These are phyloP conservation scores for Amphiprion percula DNA, from an alignment of 2,113 vertebrate genomes.

Conservation along the genomic window DNA sequence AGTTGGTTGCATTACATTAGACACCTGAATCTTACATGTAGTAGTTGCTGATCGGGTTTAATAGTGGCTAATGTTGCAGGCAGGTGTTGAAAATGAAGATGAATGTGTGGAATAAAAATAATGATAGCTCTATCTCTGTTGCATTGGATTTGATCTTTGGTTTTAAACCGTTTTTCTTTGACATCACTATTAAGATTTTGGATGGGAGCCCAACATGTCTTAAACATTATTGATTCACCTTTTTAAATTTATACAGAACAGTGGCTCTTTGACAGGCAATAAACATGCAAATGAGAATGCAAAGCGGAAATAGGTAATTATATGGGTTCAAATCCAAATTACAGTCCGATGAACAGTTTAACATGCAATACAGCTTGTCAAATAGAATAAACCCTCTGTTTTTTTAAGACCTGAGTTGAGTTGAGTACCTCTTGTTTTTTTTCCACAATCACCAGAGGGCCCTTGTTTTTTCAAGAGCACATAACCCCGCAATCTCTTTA, in stretches of 20 bases:
- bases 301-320: slow-evolving; percentile 11
- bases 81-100: neutral
- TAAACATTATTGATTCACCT: slow-evolving; percentile 7
- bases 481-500: slow-evolving; percentile 5
- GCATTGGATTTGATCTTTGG: neutral
- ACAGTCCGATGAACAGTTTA: slow-evolving; percentile 22
- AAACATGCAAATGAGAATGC: slow-evolving; percentile 51
- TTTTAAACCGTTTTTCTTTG: neutral
- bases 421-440: neutral
- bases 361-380: slow-evolving; percentile 11
- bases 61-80: neutral
- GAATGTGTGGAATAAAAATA: neutral
- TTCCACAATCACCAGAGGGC: neutral
- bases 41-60: neutral
- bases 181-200: neutral
- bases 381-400: slow-evolving; percentile 8
- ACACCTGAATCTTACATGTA: neutral
- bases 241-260: neutral
- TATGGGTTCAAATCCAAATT: slow-evolving; percentile 33
- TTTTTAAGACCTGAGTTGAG: slow-evolving; percentile 1
- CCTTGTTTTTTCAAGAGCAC: slow-evolving; percentile 14
- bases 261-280: slow-evolving; percentile 33
- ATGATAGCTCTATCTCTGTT: neutral
- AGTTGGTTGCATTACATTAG: too few relatives aligned
- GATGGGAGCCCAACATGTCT: neutral